These are phyloP conservation scores for Lasioglossum morio DNA, from an alignment of 2,888 invertebrate genomes.

Conservation along the genomic window DNA sequence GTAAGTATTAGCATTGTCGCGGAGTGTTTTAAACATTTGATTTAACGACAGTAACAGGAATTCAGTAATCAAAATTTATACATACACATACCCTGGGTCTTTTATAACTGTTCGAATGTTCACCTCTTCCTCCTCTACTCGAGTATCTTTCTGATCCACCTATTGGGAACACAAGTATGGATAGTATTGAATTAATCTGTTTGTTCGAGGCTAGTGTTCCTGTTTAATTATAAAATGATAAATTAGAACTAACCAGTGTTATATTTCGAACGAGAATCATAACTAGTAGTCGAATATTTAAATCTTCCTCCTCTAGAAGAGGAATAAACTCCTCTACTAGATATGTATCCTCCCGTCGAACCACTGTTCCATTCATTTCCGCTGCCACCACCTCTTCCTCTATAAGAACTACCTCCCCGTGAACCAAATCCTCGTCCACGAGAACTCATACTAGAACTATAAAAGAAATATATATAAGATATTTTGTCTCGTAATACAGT, in stretches of 20 bases:
- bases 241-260: slow-evolving; percentile 75
- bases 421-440: slow-evolving; percentile 81
- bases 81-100: slow-evolving; percentile 78
- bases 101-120: slow-evolving; percentile 81
- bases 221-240: not conserved
- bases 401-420: slow-evolving; percentile 80
- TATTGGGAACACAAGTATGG: slow-evolving; percentile 28
- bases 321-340: slow-evolving; percentile 80
- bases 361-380: slow-evolving; percentile 78
- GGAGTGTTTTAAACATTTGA: not conserved
- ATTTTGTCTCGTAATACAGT: slow-evolving; percentile 1
- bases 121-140: slow-evolving; percentile 80
- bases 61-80: not conserved
- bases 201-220: not conserved
- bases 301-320: slow-evolving; percentile 81
- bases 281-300: slow-evolving; percentile 80
- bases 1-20: not conserved
- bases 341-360: slow-evolving; percentile 73
- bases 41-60: not conserved
- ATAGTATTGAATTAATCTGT: not conserved
- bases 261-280: slow-evolving; percentile 81
- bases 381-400: slow-evolving; percentile 78
- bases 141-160: slow-evolving; percentile 81
- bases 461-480: slow-evolving; percentile 18
- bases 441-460: slow-evolving; percentile 80